phyloP scores from a whole-genome alignment of 2,888 invertebrate species.

The Cryptocephalus primarius region DNA sequence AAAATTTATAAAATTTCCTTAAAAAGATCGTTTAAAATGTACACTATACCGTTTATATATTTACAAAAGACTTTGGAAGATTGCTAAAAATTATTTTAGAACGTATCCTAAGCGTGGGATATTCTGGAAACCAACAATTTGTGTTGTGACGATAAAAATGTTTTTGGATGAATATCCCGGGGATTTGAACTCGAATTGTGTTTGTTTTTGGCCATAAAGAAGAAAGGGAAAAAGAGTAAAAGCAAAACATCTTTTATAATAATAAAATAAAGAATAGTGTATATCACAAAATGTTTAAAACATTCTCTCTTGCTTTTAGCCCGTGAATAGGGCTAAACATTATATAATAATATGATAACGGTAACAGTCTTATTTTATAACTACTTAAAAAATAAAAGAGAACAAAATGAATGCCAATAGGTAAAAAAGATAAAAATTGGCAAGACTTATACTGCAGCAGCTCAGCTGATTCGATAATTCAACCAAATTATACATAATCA shows the following conservation, averaged over 20 bases:
- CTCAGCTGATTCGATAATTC: background rate
- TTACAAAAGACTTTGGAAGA: slow-evolving; percentile 24
- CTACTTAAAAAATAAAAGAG: slow-evolving; percentile 30
- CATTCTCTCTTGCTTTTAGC: slow-evolving; percentile 33
- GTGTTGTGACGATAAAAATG: too few relatives aligned
- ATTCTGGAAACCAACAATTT: too few relatives aligned
- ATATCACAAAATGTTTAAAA: slow-evolving; percentile 39
- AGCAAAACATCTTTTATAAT: slow-evolving; percentile 26
- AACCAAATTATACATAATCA: slow-evolving; percentile 16
- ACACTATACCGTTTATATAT: slow-evolving; percentile 14
- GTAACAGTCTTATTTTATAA: slow-evolving; percentile 41
- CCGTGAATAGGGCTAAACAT: slow-evolving; percentile 24
- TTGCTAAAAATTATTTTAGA: slow-evolving; percentile 15
- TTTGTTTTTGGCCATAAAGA: slow-evolving; percentile 18
- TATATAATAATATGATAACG: slow-evolving; percentile 31
- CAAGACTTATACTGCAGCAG: slow-evolving; percentile 5
- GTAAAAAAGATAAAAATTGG: slow-evolving; percentile 14
- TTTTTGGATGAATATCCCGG: too few relatives aligned
- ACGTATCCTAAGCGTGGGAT: background rate
- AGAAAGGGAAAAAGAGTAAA: slow-evolving; percentile 28
- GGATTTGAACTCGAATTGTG: too few relatives aligned
- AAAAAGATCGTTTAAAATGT: slow-evolving; percentile 9
- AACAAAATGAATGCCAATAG: slow-evolving; percentile 20
- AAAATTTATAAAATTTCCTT: slow-evolving; percentile 10
- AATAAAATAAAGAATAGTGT: slow-evolving; percentile 28